These are phyloP conservation scores for Lycodopsis pacificus DNA, from an alignment of 2,797 vertebrate species.

Conservation along the genomic window DNA sequence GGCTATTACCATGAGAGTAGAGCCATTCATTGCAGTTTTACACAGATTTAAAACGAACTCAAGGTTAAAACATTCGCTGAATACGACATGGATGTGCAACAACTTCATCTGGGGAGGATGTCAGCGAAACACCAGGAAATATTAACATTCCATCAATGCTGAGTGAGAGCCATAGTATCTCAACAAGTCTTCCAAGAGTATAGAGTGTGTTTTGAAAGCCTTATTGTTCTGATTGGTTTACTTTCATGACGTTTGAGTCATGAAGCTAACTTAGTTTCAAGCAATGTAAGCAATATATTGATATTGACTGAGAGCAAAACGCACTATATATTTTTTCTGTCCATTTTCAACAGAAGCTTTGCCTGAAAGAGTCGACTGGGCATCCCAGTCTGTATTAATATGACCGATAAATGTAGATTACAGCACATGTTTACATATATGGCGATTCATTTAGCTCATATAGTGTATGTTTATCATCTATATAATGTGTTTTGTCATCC, in stretches of 20 bases:
- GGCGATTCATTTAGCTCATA: not conserved
- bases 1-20: conserved; percentile 19
- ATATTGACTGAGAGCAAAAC: not conserved
- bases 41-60: conserved; percentile 4
- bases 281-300: not conserved
- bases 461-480: not conserved
- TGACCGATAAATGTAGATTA: not conserved
- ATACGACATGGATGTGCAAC: not conserved
- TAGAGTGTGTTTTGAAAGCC: not conserved
- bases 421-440: not conserved
- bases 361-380: not conserved
- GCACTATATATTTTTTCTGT: not conserved
- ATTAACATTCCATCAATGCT: not conserved
- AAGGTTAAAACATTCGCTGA: conserved; percentile 1
- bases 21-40: conserved; percentile 25
- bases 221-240: not conserved
- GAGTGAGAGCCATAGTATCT: not conserved
- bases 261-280: not conserved
- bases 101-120: not conserved
- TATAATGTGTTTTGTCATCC: not conserved
- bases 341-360: not conserved
- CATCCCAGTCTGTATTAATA: not conserved
- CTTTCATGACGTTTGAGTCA: not conserved
- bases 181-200: not conserved
- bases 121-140: not conserved